Conservation (phyloP, 2,113 vertebrate species). For the Ceyx cyanopectus region DNA sequence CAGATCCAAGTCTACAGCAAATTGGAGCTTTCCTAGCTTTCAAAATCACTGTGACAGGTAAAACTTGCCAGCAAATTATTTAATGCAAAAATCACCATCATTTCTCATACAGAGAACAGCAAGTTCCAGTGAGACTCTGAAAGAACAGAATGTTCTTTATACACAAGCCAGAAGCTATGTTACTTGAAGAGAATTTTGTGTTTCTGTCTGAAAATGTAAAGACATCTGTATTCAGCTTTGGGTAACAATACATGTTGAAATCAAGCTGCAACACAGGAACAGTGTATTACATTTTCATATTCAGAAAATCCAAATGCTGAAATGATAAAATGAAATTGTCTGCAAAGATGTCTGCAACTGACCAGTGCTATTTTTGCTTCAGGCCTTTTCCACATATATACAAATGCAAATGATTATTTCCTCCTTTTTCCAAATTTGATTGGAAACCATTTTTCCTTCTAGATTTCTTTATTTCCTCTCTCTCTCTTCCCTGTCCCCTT, state of each 20-base stretch:
- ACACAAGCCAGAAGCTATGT: not conserved
- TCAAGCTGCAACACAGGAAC: not conserved
- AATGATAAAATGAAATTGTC: not conserved
- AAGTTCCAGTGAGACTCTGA: not conserved
- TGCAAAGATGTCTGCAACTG: no score
- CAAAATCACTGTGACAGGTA: not conserved
- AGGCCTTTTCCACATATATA: not conserved
- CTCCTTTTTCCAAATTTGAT: not conserved
- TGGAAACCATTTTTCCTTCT: not conserved
- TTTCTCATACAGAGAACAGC: not conserved
- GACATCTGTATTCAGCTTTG: not conserved
- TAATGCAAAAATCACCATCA: not conserved
- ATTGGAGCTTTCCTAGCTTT: not conserved
- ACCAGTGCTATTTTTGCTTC: not conserved
- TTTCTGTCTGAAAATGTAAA: constrained; percentile 22
- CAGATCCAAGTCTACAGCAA: not conserved
- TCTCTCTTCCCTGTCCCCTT: not conserved
- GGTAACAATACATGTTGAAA: not conserved
- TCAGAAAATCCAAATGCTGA: not conserved
- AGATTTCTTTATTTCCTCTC: not conserved
- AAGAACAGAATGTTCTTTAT: not conserved
- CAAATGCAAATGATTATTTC: not conserved
- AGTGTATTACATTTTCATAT: not conserved
- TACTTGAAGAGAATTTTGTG: constrained; percentile 12
- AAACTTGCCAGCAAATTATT: not conserved